Evolutionary conservation across 2,888 invertebrate genomes (phyloP), one percentile per base, ranked within the genome.

Genomic region (Prenolepis imparis): DNA sequence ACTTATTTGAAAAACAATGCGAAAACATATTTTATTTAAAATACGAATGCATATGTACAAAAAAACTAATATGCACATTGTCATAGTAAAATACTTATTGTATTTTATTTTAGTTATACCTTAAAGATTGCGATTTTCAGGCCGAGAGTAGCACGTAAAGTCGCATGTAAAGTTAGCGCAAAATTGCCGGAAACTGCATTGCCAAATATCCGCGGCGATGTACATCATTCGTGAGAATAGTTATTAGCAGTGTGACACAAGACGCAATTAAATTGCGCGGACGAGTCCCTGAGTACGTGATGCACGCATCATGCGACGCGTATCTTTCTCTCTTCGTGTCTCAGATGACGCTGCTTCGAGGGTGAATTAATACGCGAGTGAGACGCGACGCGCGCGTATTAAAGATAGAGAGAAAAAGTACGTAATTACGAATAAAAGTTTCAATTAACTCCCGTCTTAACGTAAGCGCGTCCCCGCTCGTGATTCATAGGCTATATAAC

Each of bases 351-450:
- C 41, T 21, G 8, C 66, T 24, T 55, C 28, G 57, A 55, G 57
- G 57, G 28, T 72, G 55, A 57, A 74, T 84, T 82, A 74, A 82
- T 57, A 73, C 32, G 67, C 72, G 73, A 36, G 48, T 24, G 52
- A 55, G 57, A 44, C 61, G 48, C 24, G 67, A 77, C 44, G 77
- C 15, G 57, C 55, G 68, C 24, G 39, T 44, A 41, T 55, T 55
- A 77, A 70, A 52, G 55, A 32, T 12, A 41, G 41, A 52, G 64
- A 72, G 36, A 82, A 81, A 75, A 82, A 15, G 6, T 52, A 80
- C 84, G 82, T 88, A 90, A 90, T 90, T 90, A 88, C 88, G 89
- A 87, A 90, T 89, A 90, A 90, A 89, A 90, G 90, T 90, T 90
- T 90, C 90, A 90, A 90, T 90, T 90, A 90, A 87, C 90, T 89